A percentile compares a stretch with the other conserved stretches of the same genome.
Conservation (phyloP, 2,888 invertebrate genomes). For the Tiliacea citrago region DNA sequence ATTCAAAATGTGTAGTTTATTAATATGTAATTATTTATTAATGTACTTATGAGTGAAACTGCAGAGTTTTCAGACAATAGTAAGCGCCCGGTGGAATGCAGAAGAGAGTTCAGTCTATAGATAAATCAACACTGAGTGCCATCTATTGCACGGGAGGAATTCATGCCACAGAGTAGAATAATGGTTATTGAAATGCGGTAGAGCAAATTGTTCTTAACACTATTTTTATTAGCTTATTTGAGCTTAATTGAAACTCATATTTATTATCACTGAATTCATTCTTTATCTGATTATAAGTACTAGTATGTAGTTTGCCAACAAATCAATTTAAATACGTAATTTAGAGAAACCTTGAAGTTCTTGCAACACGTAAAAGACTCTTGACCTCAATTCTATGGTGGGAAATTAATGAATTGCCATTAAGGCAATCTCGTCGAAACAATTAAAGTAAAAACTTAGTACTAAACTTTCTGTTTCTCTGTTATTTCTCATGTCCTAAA, state of each 20-base stretch:
- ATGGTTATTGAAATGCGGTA: background rate
- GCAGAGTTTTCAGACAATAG: constrained; percentile 1
- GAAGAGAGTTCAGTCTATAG: constrained; percentile 16
- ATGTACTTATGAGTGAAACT: constrained; percentile 13
- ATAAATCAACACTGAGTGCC: constrained; percentile 24
- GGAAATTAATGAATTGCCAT: background rate
- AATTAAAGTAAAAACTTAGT: background rate
- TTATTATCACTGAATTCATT: background rate
- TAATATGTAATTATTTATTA: background rate
- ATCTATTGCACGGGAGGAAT: constrained; percentile 24
- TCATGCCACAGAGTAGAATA: constrained; percentile 10
- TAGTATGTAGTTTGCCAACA: background rate
- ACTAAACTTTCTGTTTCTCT: background rate
- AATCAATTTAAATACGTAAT: background rate
- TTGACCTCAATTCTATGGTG: background rate
- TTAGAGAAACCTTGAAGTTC: background rate
- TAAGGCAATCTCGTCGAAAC: background rate
- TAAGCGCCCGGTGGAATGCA: constrained; percentile 10
- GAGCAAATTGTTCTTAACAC: background rate
- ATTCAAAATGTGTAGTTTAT: too few relatives aligned
- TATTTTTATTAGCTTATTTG: background rate
- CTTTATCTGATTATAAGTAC: too few relatives aligned
- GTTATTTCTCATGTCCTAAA: too few relatives aligned
- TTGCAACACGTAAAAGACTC: background rate
- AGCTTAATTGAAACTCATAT: too few relatives aligned